Conservation (phyloP, 2,113 vertebrate species). For the Sceloporus undulatus region DNA sequence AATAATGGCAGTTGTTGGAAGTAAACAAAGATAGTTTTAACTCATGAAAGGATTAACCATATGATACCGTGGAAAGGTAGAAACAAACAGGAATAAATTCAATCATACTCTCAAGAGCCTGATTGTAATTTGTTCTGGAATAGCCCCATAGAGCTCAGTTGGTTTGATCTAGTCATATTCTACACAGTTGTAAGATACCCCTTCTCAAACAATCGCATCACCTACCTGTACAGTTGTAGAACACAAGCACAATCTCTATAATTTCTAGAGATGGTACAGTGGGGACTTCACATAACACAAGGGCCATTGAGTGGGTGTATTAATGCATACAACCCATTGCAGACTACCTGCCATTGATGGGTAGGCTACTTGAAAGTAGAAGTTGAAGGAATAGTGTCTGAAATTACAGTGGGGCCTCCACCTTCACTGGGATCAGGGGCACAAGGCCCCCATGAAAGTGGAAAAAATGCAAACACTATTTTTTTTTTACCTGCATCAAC, state of each 20-base stretch:
- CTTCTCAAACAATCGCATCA: too few relatives aligned
- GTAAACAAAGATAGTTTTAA: conserved; percentile 27
- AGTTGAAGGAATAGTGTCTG: not conserved
- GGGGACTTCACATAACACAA: not conserved
- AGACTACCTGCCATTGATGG: not conserved
- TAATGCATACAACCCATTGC: not conserved
- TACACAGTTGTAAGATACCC: too few relatives aligned
- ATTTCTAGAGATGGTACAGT: not conserved
- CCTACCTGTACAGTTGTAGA: not conserved
- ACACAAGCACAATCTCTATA: not conserved
- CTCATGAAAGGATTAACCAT: not conserved
- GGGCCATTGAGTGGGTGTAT: not conserved
- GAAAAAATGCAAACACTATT: too few relatives aligned
- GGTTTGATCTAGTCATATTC: not conserved
- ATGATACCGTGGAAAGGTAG: not conserved
- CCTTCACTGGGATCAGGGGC: too few relatives aligned
- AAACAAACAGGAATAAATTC: not conserved
- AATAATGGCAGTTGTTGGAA: conserved; percentile 39
- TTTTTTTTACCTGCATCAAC: too few relatives aligned
- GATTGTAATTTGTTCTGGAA: not conserved
- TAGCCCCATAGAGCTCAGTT: not conserved
- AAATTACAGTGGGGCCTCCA: not conserved
- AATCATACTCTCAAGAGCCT: not conserved
- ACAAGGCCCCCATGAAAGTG: too few relatives aligned
- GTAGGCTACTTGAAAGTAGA: not conserved